Base-by-base conservation (phyloP, 2,888 invertebrate genomes). In the Acleris emargana region DNA sequence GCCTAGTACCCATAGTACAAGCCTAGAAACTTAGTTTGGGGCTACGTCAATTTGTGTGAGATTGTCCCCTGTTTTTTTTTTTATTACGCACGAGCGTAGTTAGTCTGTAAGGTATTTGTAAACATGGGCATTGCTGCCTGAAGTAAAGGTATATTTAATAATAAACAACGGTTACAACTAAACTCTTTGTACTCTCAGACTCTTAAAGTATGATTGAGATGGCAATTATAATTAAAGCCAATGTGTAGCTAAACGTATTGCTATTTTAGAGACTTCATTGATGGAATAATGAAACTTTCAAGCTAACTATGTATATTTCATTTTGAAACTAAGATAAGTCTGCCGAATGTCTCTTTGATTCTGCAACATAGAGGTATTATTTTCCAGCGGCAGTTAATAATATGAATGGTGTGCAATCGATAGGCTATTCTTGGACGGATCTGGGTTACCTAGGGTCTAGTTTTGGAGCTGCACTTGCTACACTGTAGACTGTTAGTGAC, bases 391-490 rank as follows among this genome's bases (percentile, higher is more conserved):
- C 52, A 47, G 49, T 64, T 64, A 59, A 54, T 38, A 58, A 63
- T 63, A 63, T 20, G 43, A 50, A 60, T 32, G 58, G 58, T 55
- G 54, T 43, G 60, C 55, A 60, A 55, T 55, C 50, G 54, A 43
- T 54, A 45, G 58, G 18, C 58, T 18, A 49, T 49, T 49, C 51
- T 32, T 5, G 45, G 55, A 66, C 61, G 22, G 38, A 66, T 66
- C 61, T 66, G 28, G 66, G 66, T 66, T 66, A 57, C 45, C 32
- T 20, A 32, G 32, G 54, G 52, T 45, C 66, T 66, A 60, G 55
- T 52, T 66, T 61, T 52, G 64, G 64, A 64, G 55, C 25, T 45
- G 60, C 60, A 67, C 67, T 64, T 57, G 64, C 64, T 64, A 55
- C 45, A 66, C 57, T 66, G 49, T 55, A 42, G 55, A 16, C 38